Evolutionary conservation across 2,888 invertebrate genomes (phyloP), one percentile per base, ranked within the genome.

Genomic region (Calameuta pallipes): DNA sequence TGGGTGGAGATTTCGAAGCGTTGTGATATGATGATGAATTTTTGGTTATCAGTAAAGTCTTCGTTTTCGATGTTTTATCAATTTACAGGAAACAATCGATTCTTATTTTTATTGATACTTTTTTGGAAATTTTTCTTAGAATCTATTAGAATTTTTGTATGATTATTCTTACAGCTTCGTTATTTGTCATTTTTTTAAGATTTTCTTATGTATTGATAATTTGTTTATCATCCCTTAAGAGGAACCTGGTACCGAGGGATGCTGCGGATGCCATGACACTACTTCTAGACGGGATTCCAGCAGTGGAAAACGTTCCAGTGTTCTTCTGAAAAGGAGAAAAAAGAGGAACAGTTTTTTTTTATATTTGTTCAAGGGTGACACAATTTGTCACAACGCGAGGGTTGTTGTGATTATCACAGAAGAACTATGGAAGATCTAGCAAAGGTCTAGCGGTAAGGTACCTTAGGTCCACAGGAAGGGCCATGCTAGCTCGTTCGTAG

Each of bases 1-100:
- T 74, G 23, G 71, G 73, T 69, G 68, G 75, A 74, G 74, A 15
- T 13, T 30, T 71, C 30, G 69, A 75, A 77, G 75, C 81, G 82
- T 83, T 81, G 83, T 71, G 85, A 84, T 83, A 82, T 82, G 86
- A 89, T 89, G 87, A 89, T 87, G 87, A 89, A 89, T 88, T 86
- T 87, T 89, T 87, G 56, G 86, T 86, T 86, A 85, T 80, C 84
- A 82, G 83, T 85, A 85, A 85, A 88, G 84, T 85, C 85, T 86
- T 86, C 86, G 85, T 87, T 89, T 87, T 87, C 83, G 82, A 75
- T 74, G 12, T 74, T n/a, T 74, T 34, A 23, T 56, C 41, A 0
- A 23, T 56, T 2, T 1, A 56, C 41, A 9, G 6, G 41, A 56
- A 23, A 23, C 6, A 9, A 23, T 56, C 15, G 1, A 41, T 41